A percentile compares a stretch with the other conserved stretches of the same genome.
Conservation (phyloP, 2,113 vertebrate species). For the Sander vitreus region DNA sequence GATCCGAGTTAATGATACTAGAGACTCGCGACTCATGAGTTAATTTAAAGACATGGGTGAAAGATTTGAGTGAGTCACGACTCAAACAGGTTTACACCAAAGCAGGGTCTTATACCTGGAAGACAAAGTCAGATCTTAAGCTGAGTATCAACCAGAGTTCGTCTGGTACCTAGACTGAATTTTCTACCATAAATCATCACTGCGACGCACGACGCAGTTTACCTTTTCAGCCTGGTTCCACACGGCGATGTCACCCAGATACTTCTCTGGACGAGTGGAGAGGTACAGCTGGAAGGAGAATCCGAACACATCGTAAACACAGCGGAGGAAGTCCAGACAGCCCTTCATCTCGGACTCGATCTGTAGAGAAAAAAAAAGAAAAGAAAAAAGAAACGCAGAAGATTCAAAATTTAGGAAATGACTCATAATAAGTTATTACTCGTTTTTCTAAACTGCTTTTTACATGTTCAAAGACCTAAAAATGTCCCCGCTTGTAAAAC, state of each 20-base stretch:
- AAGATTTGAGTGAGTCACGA: too few relatives aligned
- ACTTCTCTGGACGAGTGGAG: slow-evolving; percentile 94
- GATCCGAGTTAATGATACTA: too few relatives aligned
- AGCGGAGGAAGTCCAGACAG: slow-evolving; percentile 92
- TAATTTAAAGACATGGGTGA: too few relatives aligned
- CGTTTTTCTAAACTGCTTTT: slow-evolving; percentile 17
- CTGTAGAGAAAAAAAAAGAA: slow-evolving; percentile 74
- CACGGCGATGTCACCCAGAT: slow-evolving; percentile 88
- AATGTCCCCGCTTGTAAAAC: neutral
- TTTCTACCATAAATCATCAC: neutral
- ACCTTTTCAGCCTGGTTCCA: slow-evolving; percentile 97
- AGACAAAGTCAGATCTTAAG: neutral
- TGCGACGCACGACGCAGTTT: neutral
- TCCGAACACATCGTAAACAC: slow-evolving; percentile 91
- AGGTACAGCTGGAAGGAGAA: slow-evolving; percentile 95
- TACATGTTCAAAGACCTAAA: neutral
- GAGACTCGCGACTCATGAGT: too few relatives aligned
- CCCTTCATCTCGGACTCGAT: slow-evolving; percentile 93
- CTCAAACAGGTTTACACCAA: too few relatives aligned
- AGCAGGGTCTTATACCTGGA: neutral
- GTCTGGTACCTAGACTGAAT: rapidly evolving
- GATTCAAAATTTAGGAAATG: neutral
- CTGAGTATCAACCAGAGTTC: neutral
- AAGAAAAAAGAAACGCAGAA: neutral
- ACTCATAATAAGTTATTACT: neutral